Evolutionary conservation across 2,113 vertebrate genomes (phyloP).

Genomic region (Chiloscyllium plagiosum): DNA sequence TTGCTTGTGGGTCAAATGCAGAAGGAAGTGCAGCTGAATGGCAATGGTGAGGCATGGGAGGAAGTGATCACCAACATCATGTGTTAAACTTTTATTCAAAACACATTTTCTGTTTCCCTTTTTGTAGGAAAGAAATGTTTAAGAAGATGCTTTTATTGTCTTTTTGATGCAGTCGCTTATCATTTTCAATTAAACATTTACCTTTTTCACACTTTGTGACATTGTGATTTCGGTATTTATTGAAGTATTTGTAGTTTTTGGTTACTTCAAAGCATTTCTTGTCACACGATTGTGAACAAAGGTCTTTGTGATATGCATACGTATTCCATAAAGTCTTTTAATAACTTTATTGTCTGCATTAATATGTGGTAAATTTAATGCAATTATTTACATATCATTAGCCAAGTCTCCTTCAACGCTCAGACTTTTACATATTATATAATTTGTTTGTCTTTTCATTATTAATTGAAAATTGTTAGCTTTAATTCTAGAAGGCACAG

Average conservation of each 20-base stretch:
- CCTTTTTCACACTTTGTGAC: background rate
- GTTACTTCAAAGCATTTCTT: slow-evolving; percentile 6
- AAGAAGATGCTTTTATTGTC: background rate
- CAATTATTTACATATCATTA: background rate
- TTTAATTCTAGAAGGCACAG: background rate
- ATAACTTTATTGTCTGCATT: background rate
- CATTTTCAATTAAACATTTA: slow-evolving; percentile 30
- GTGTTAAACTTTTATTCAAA: slow-evolving; percentile 10
- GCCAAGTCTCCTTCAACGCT: background rate
- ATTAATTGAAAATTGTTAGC: background rate
- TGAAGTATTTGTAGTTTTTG: slow-evolving; percentile 4
- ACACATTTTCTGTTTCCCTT: slow-evolving; percentile 5
- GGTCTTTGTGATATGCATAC: background rate
- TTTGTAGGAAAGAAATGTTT: background rate
- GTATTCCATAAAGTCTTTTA: background rate
- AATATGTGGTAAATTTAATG: background rate
- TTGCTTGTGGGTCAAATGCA: background rate
- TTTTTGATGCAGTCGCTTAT: slow-evolving; percentile 18
- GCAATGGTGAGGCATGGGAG: background rate
- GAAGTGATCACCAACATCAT: background rate
- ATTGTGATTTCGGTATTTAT: background rate
- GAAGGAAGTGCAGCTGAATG: background rate
- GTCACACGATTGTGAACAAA: background rate
- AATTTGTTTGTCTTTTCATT: background rate
- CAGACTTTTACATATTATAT: background rate